A percentile compares a stretch with the other conserved stretches of the same genome.
These are phyloP conservation scores for Artemisiospiza belli DNA, from an alignment of 2,113 vertebrate genomes.

Conservation along the genomic window DNA sequence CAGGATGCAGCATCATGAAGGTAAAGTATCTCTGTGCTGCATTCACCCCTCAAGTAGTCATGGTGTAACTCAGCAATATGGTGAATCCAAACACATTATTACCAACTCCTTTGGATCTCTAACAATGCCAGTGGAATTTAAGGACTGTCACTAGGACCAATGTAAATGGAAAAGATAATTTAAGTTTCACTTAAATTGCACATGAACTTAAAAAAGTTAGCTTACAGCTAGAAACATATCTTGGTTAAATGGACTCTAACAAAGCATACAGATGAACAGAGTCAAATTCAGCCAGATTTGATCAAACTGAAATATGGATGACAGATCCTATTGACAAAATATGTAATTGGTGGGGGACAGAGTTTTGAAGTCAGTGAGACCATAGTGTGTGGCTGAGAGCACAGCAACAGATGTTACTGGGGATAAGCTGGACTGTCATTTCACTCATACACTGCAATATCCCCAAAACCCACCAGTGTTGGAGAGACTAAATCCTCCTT, in stretches of 20 bases:
- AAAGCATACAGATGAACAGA: not conserved
- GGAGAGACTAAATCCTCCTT: not conserved
- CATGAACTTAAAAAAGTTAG: not conserved
- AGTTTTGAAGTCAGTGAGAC: not conserved
- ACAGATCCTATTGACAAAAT: not conserved
- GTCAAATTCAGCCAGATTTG: not conserved
- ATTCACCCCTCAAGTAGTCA: not conserved
- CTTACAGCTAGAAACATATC: not conserved
- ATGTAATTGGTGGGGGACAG: not conserved
- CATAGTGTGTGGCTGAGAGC: not conserved
- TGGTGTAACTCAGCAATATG: accelerated
- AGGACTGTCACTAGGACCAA: not conserved
- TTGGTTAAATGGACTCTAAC: not conserved
- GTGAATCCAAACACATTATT: not conserved
- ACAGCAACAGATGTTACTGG: not conserved
- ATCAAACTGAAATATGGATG: not conserved
- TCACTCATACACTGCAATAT: not conserved
- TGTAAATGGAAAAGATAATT: not conserved
- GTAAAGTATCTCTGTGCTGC: not conserved
- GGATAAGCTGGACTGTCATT: not conserved
- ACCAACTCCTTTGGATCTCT: not conserved
- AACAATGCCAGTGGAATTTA: not conserved
- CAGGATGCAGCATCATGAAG: not conserved
- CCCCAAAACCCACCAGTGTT: not conserved
- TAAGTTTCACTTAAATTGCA: not conserved